These are phyloP conservation scores for Aphelocoma californica DNA, from an alignment of 2,797 vertebrate genomes.

Conservation along the genomic window DNA sequence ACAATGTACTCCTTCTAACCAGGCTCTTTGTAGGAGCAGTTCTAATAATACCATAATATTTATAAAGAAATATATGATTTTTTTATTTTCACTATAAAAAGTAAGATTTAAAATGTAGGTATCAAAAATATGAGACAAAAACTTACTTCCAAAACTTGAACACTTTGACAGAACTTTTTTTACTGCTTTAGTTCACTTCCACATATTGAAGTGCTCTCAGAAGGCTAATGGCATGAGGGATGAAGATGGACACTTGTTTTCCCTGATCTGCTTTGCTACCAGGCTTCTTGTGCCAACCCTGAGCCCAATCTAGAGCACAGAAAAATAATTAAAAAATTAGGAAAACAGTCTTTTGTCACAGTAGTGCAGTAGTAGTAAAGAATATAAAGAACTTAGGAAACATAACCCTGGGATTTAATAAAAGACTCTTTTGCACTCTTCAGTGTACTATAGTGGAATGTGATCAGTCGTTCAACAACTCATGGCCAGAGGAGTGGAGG, in stretches of 20 bases:
- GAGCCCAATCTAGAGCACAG: neutral
- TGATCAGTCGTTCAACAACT: neutral
- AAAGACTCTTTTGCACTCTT: neutral
- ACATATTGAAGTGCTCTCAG: neutral
- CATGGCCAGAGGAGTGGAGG: neutral
- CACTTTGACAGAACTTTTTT: neutral
- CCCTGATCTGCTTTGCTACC: neutral
- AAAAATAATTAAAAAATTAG: neutral
- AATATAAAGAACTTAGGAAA: neutral
- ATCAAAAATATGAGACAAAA: neutral
- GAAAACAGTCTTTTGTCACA: neutral
- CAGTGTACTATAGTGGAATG: neutral
- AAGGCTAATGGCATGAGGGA: accelerated
- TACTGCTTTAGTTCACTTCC: neutral
- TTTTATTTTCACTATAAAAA: neutral
- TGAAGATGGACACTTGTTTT: neutral
- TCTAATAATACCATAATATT: neutral
- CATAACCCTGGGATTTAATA: neutral
- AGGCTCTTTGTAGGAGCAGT: neutral
- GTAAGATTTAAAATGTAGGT: neutral
- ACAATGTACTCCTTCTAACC: neutral
- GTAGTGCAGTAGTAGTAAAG: neutral
- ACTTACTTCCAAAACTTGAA: neutral
- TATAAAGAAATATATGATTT: neutral
- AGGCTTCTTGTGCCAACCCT: neutral